Base-by-base conservation (phyloP, 2,888 invertebrate species). In the Epirrhoe alternata region DNA sequence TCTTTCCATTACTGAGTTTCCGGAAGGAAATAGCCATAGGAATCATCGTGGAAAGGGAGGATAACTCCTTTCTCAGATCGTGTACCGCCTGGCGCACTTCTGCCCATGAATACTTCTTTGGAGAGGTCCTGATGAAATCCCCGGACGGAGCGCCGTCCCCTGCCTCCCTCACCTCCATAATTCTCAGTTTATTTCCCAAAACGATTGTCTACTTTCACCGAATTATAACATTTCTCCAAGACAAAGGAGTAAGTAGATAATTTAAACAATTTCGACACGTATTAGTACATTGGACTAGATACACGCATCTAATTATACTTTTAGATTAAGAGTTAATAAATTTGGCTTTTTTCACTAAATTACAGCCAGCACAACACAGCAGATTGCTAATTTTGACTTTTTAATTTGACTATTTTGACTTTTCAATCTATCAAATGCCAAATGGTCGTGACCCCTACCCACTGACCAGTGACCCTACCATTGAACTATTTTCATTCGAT, bases 11-110 rank as follows among this genome's bases (percentile, higher is more conserved):
- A 60, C 95, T 94, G 45, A 97, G 92, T 77, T 95, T 95, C 65
- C 97, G 94, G 88, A 98, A 98, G 38, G 96, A 95, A 74, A 98
- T 96, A 55, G 96, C 96, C 76, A 96, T 96, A 0, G 98, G 98
- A 17, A 97, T 96, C 94, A 97, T 96, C 0, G 96, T 96, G 0
- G 97, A 97, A 45, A 97, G 90, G 61, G 96, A 95, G 1, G 97
- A 96, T 66, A 98, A 86, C 80, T 97, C 96, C 75, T 97, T 95
- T 12, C 98, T 93, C 74, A 97, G 93, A 81, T 97, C 97, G 79
- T 96, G 96, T 0, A 98, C 97, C 7, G 97, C 96, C 56, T 95
- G 95, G 68, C 97, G 94, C 24, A 97, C 94, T 85, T 97, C 97
- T 1, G 96, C 95, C 98, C 97, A 98, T 60, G 96, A 94, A 78